A percentile compares a stretch with the other conserved stretches of the same genome.
Evolutionary conservation across 2,888 invertebrate species (phyloP).

Genomic region (Pantelozetes paolii): DNA sequence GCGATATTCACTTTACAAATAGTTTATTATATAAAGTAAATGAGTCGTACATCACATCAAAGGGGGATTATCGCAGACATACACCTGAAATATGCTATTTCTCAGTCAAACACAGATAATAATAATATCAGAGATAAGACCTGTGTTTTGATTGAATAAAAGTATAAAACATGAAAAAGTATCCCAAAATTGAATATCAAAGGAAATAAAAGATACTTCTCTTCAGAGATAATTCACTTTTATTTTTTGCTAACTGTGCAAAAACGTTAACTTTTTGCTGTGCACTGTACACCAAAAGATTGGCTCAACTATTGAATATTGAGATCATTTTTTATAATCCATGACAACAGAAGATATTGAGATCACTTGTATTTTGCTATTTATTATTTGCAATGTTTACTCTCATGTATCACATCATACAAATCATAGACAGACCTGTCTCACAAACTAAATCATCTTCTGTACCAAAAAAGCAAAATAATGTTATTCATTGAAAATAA

Average conservation of each 20-base stretch:
- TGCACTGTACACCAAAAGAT: background rate
- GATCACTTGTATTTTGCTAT: background rate
- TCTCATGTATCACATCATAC: constrained; percentile 4
- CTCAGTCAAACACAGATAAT: background rate
- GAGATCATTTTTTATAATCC: constrained; percentile 13
- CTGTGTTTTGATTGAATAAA: background rate
- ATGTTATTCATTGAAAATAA: background rate
- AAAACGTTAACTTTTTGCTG: background rate
- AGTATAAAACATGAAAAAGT: background rate
- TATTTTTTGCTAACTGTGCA: background rate
- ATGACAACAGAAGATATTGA: constrained; percentile 1
- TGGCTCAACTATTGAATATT: constrained; percentile 21
- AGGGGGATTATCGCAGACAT: background rate
- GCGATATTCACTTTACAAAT: background rate
- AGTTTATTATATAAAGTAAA: background rate
- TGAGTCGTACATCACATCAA: background rate
- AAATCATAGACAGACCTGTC: constrained; percentile 9
- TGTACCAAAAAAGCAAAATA: background rate
- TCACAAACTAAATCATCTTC: background rate
- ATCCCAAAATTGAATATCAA: background rate
- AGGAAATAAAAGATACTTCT: background rate
- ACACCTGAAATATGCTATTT: background rate
- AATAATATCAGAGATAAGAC: background rate
- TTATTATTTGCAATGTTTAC: background rate
- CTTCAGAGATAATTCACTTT: background rate